phyloP scores from a whole-genome alignment of 2,888 invertebrate genomes.

The Hipparchia semele region DNA sequence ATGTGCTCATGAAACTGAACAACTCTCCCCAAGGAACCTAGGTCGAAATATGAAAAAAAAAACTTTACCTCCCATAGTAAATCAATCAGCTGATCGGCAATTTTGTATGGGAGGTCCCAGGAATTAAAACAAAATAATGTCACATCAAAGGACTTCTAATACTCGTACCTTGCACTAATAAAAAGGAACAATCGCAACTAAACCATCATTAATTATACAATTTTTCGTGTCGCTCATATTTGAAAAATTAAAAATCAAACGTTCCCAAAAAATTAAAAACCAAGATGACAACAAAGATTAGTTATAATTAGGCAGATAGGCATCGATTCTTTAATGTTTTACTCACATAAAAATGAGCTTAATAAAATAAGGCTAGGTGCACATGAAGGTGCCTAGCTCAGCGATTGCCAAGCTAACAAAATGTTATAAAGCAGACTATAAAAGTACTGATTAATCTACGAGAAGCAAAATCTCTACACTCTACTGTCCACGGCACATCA shows the following conservation, averaged over 20 bases:
- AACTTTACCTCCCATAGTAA: too few relatives aligned
- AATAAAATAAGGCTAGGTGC: conserved; percentile 22
- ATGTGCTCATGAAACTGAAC: too few relatives aligned
- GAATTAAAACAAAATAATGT: not conserved
- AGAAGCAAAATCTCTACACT: too few relatives aligned
- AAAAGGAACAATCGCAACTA: not conserved
- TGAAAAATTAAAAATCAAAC: conserved; percentile 20
- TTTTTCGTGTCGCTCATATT: conserved; percentile 18
- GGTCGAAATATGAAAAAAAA: too few relatives aligned
- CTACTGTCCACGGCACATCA: too few relatives aligned
- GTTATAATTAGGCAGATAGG: conserved; percentile 41
- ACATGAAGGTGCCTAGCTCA: conserved; percentile 5
- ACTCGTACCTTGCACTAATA: not conserved
- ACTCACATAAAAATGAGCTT: conserved; percentile 32
- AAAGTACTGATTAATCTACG: too few relatives aligned
- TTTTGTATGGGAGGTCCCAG: not conserved
- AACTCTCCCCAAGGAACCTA: too few relatives aligned
- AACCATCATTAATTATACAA: conserved; percentile 10
- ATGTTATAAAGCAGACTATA: too few relatives aligned
- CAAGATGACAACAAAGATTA: conserved; percentile 40
- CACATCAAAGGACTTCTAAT: conserved; percentile 7
- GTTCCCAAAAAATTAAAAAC: conserved; percentile 32
- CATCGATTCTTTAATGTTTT: conserved; percentile 37
- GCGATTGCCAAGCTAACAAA: not conserved
- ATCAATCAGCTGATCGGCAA: too few relatives aligned